Percentiles rank a stretch among this genome's conserved stretches.
phyloP scores from a whole-genome alignment of 2,888 invertebrate species.

The Eilema depressum region DNA sequence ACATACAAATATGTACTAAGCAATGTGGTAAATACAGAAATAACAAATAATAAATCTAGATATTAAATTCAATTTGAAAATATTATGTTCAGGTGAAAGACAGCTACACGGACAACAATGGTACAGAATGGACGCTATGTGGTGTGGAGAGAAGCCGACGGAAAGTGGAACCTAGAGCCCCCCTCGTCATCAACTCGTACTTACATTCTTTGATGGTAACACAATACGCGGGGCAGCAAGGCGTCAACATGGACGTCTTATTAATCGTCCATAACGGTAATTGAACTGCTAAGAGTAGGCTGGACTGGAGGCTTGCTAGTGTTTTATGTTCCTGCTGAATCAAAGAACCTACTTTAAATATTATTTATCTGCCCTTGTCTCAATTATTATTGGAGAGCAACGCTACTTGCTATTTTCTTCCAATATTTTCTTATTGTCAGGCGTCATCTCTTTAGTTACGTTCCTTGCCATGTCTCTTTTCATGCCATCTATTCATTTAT shows the following conservation, averaged over 20 bases:
- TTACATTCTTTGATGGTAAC: conserved; percentile 89
- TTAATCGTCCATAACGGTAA: conserved; percentile 87
- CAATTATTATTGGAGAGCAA: no score
- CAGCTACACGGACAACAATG: conserved; percentile 90
- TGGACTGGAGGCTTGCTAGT: not conserved
- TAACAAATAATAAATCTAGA: not conserved
- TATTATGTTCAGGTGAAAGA: conserved; percentile 85
- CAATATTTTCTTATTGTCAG: not conserved
- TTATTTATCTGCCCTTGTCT: not conserved
- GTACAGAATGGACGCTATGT: conserved; percentile 90
- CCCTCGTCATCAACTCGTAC: conserved; percentile 89
- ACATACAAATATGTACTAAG: not conserved
- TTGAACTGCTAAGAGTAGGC: not conserved
- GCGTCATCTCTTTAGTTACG: no score
- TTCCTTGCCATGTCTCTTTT: not conserved
- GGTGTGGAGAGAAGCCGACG: conserved; percentile 69
- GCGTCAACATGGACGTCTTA: conserved; percentile 88
- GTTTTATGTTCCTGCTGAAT: not conserved
- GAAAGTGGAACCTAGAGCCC: conserved; percentile 65
- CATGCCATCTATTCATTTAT: not conserved
- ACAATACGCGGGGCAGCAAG: conserved; percentile 76
- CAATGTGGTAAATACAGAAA: not conserved
- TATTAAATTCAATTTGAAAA: not conserved
- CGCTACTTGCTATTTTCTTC: not conserved
- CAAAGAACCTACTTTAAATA: not conserved